Base-by-base conservation (phyloP, 2,113 vertebrate genomes). In the Oreochromis niloticus region DNA sequence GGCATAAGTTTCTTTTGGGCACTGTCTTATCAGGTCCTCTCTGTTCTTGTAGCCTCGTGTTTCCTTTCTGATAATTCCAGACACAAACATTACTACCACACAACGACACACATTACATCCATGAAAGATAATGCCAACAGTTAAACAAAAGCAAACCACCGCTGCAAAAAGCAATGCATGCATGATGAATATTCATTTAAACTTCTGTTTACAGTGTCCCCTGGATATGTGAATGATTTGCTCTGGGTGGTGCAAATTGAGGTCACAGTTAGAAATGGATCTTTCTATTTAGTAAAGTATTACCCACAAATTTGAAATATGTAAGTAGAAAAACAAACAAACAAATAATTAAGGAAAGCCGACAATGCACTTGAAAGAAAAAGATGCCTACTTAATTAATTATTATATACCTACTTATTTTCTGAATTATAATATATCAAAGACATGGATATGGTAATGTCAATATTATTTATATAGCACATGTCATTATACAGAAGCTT, bases 1-100 rank as follows among this genome's bases (percentile, higher is more conserved):
- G 87, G 92, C 86, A 91, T 75, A 86, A 90, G 86, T 95, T 95
- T 80, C 83, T 89, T 87, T 93, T 85, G 82, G 46, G 30, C 36
- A 30, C 52, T 46, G 54, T 85, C 78, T 88, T 84, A 71, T 89
- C 56, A 82, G 61, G 73, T 84, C 71, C 43, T 66, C 80, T 48
- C 10, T 81, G 88, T 89, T 78, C 84, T 71, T 88, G 82, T 34
- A 80, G 79, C 87, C 84, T 87, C 89, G 32, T 85, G 82, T 90
- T 88, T 39, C 39, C 55, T 82, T 52, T 78, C 32, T 91, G 81
- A 85, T 83, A 57, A 87, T 68, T 52, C 27, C 4, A 59, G 34
- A 85, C 24, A 50, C 22, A 82, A 48, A 79, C 16, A 32, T 78
- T 52, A 61, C 54, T 48, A 46, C 54, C 54, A 55, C 50, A 80